phyloP scores from a whole-genome alignment of 2,888 invertebrate species.

The Hirtodrosophila alboralis region DNA sequence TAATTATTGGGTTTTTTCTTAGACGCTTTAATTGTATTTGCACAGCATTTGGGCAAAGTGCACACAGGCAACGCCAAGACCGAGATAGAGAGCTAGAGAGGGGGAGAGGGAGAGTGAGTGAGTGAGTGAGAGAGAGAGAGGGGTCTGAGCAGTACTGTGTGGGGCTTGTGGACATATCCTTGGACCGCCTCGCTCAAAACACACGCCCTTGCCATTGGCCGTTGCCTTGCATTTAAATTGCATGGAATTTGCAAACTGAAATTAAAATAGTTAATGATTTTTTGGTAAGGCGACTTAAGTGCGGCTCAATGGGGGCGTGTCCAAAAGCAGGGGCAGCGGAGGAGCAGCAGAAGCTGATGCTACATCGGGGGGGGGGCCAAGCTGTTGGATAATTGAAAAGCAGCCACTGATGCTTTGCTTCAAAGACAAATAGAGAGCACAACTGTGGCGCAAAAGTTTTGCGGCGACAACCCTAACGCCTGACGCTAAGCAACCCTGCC shows the following conservation, averaged over 20 bases:
- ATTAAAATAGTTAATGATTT: conserved; percentile 78
- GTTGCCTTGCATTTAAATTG: conserved; percentile 67
- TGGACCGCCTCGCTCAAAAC: conserved; percentile 30
- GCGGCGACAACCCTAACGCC: conserved; percentile 73
- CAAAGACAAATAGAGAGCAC: conserved; percentile 71
- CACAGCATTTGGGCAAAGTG: conserved; percentile 70
- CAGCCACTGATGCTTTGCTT: conserved; percentile 48
- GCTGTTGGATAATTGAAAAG: conserved; percentile 64
- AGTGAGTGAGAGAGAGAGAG: not conserved
- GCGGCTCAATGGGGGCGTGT: conserved; percentile 58
- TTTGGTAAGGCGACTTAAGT: conserved; percentile 75
- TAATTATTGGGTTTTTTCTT: conserved; percentile 78
- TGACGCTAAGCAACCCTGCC: conserved; percentile 42
- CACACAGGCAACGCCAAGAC: conserved; percentile 28
- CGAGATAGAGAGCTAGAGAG: not conserved
- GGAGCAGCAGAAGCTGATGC: no score
- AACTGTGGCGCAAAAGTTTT: conserved; percentile 66
- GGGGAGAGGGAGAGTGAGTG: not conserved
- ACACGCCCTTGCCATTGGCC: conserved; percentile 58
- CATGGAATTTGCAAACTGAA: conserved; percentile 78
- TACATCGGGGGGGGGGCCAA: not conserved
- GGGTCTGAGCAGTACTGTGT: no score
- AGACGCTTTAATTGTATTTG: conserved; percentile 77
- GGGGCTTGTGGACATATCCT: conserved; percentile 13
- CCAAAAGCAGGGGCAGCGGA: no score